phyloP scores from a whole-genome alignment of 2,113 vertebrate genomes.

The Podilymbus podiceps region DNA sequence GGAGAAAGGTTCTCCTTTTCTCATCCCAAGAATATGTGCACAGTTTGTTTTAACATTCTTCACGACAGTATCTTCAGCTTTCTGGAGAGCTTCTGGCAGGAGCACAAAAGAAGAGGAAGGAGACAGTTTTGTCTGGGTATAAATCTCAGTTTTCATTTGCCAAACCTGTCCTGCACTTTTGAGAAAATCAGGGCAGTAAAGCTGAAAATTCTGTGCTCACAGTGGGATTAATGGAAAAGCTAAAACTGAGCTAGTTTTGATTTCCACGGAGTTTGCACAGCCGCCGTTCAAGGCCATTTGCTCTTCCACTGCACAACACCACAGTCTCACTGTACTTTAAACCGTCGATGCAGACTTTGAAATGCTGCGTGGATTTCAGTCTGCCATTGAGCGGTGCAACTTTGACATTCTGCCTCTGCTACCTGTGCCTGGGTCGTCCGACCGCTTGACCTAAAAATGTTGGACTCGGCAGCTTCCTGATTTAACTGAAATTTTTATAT shows the following conservation, averaged over 20 bases:
- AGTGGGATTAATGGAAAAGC: not conserved
- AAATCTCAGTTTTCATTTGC: not conserved
- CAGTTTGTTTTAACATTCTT: not conserved
- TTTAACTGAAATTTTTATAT: not conserved
- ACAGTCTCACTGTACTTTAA: not conserved
- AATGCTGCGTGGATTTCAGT: not conserved
- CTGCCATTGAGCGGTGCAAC: not conserved
- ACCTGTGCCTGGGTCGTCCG: not conserved
- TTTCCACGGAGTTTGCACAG: not conserved
- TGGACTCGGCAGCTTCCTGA: not conserved
- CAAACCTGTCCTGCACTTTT: not conserved
- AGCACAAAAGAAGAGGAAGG: not conserved
- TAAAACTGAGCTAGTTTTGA: not conserved
- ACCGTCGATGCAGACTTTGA: not conserved
- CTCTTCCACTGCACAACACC: not conserved
- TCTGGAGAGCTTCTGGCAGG: not conserved
- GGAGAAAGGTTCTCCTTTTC: not conserved
- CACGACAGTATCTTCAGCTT: not conserved
- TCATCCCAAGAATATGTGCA: not conserved
- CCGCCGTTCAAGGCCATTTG: not conserved
- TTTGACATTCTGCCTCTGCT: not conserved
- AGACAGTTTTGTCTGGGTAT: not conserved
- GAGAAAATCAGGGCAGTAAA: not conserved
- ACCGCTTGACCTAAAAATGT: not conserved
- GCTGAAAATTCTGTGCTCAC: not conserved